phyloP scores from a whole-genome alignment of 1,140 invertebrate species.

The Phortica variegata region DNA sequence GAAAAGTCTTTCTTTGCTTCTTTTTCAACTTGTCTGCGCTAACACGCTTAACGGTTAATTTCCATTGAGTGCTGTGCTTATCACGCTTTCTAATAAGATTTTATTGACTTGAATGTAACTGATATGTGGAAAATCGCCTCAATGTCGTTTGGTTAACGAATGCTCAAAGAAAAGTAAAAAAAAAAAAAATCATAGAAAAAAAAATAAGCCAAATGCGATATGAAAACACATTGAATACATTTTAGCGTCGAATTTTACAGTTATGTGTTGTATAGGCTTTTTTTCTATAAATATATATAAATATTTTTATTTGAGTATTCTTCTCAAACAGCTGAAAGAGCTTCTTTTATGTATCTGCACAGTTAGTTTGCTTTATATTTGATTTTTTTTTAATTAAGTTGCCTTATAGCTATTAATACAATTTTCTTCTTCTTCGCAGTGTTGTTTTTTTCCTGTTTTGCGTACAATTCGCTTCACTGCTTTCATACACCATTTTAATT shows the following conservation, averaged over 20 bases:
- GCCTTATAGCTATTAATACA: slow-evolving; percentile 29
- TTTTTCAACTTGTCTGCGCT: slow-evolving; percentile 13
- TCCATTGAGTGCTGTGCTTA: slow-evolving; percentile 7
- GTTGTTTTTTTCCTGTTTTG: slow-evolving; percentile 1
- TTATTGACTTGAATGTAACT: slow-evolving; percentile 25
- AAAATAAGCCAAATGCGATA: slow-evolving; percentile 17
- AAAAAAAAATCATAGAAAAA: slow-evolving; percentile 25
- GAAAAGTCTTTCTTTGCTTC: slow-evolving; percentile 5
- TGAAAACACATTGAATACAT: slow-evolving; percentile 18
- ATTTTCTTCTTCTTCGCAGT: slow-evolving; percentile 26
- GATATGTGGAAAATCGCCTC: too few species aligned
- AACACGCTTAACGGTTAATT: background rate
- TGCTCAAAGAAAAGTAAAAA: slow-evolving; percentile 14
- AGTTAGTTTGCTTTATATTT: slow-evolving; percentile 5
- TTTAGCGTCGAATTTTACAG: slow-evolving; percentile 25
- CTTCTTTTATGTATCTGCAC: background rate
- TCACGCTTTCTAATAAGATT: slow-evolving; percentile 29
- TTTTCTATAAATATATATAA: too few species aligned
- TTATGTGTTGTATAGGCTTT: too few species aligned
- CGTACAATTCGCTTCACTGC: background rate
- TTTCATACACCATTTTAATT: too few species aligned
- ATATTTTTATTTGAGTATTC: too few species aligned
- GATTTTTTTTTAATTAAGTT: slow-evolving; percentile 35
- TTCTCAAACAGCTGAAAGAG: slow-evolving; percentile 14
- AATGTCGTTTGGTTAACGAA: too few species aligned